phyloP scores from a whole-genome alignment of 2,888 invertebrate genomes.

The Eristalis pertinax region DNA sequence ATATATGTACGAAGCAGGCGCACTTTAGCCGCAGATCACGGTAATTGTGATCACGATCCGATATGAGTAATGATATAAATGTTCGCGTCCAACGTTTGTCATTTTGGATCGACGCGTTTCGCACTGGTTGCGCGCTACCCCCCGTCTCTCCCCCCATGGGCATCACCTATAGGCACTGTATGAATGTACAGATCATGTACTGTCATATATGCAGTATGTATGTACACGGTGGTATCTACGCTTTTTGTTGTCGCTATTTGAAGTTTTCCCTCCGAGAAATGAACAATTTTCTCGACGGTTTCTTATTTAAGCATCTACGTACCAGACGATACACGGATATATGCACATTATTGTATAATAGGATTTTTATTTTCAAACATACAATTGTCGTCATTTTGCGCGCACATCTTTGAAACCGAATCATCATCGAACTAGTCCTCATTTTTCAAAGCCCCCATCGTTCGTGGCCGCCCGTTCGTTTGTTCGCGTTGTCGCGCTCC shows the following conservation, averaged over 20 bases:
- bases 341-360: neutral
- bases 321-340: neutral
- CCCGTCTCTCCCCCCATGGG: constrained; percentile 12
- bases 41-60: constrained; percentile 65
- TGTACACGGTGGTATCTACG: neutral
- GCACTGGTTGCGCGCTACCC: constrained; percentile 15
- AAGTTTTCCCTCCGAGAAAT: constrained; percentile 21
- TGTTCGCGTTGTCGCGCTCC: neutral
- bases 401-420: constrained; percentile 55
- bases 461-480: constrained; percentile 8
- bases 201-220: neutral
- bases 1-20: neutral
- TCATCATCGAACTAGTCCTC: constrained; percentile 65
- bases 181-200: neutral
- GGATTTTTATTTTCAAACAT: constrained; percentile 16
- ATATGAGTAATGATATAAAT: constrained; percentile 62
- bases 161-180: neutral
- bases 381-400: constrained; percentile 53
- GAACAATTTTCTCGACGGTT: constrained; percentile 15
- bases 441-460: constrained; percentile 55
- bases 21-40: constrained; percentile 22
- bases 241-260: constrained; percentile 28
- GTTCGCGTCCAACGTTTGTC: constrained; percentile 52
- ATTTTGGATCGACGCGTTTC: constrained; percentile 51
- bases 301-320: constrained; percentile 4